A percentile compares a stretch with the other conserved stretches of the same genome.
These are phyloP conservation scores for Vipera ursinii DNA, from an alignment of 2,797 vertebrate genomes.

Conservation along the genomic window DNA sequence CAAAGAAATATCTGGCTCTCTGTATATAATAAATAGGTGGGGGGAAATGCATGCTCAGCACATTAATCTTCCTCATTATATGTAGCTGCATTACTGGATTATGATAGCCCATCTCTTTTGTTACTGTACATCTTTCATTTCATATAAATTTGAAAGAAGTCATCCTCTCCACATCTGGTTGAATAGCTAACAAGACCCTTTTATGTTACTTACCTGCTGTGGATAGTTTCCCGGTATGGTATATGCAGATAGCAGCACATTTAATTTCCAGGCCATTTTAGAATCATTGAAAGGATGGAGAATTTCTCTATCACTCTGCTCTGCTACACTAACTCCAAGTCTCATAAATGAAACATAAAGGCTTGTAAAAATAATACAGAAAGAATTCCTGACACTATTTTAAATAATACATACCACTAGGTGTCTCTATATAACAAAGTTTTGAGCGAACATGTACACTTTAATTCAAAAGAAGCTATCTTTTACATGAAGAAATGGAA, in stretches of 20 bases:
- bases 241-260: neutral
- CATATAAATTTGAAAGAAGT: neutral
- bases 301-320: neutral
- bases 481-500: accelerated
- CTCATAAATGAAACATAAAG: neutral
- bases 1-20: neutral
- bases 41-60: neutral
- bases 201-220: neutral
- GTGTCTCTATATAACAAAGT: constrained; percentile 61
- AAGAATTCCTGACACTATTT: neutral
- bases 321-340: accelerated
- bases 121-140: accelerated
- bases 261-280: neutral
- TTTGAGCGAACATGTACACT: neutral
- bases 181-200: neutral
- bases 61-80: neutral
- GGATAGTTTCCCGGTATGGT: accelerated
- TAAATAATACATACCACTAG: constrained; percentile 49
- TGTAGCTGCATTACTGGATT: neutral
- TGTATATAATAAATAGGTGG: neutral
- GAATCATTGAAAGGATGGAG: neutral
- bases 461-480: accelerated
- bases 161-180: neutral
- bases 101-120: neutral
- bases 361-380: accelerated